Evolutionary conservation across 2,113 vertebrate species (phyloP).

Genomic region (Accipiter cooperii): DNA sequence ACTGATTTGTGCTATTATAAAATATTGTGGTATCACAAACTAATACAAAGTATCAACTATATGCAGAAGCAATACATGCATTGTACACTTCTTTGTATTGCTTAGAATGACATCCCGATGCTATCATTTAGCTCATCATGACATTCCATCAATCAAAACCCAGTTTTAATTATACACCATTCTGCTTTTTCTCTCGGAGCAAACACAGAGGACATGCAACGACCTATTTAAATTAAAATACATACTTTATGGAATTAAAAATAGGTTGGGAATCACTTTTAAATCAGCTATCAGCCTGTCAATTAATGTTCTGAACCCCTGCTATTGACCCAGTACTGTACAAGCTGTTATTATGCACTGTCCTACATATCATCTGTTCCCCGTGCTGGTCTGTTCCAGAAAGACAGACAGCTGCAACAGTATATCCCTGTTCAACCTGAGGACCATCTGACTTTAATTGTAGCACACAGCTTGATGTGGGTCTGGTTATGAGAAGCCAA

Average conservation of each 20-base stretch:
- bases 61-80: neutral
- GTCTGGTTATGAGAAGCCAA: conserved; percentile 75
- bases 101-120: neutral
- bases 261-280: conserved; percentile 43
- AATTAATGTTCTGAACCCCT: conserved; percentile 72
- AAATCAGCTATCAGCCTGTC: conserved; percentile 63
- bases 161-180: conserved; percentile 8
- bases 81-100: neutral
- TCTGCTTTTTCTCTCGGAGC: neutral
- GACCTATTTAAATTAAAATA: neutral
- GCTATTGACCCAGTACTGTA: conserved; percentile 69
- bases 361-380: conserved; percentile 79
- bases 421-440: conserved; percentile 79
- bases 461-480: conserved; percentile 82
- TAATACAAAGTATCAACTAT: neutral
- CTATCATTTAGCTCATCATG: neutral
- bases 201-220: neutral
- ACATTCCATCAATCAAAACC: conserved; percentile 46
- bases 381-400: conserved; percentile 67
- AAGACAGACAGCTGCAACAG: conserved; percentile 81
- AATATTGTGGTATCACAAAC: neutral
- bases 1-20: neutral
- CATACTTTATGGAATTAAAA: conserved; percentile 38
- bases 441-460: conserved; percentile 86
- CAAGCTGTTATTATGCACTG: conserved; percentile 75